Evolutionary conservation across 1,140 invertebrate species (phyloP), one percentile per base, ranked within the genome.

Genomic region (Cotesia typhae): DNA sequence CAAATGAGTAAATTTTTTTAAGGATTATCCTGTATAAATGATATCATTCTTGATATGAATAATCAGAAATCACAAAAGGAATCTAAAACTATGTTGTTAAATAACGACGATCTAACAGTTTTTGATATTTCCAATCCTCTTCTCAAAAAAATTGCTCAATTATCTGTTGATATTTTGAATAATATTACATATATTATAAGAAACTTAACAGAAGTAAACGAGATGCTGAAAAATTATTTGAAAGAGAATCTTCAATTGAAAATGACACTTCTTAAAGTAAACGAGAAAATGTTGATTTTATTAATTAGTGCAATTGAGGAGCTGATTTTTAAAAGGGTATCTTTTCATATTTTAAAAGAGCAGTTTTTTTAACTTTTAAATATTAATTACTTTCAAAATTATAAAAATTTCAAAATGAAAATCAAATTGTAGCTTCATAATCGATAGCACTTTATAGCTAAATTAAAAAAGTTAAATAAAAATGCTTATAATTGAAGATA

Each of bases 181-280:
- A 53, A 20, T 55, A 51, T 67, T 55, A 52, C 20, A 28, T 12
- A 4, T 28, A 51, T 51, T 67, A 51, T 28, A 51, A 57, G 28
- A 67, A 51, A 67, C 47, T 36, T 67, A 35, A 51, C 7, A 10
- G 14, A 20, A 55, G 12, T 67, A 9, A 12, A 51, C 0, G 9
- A 67, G 51, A 51, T 67, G 47, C 53, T 51, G 66, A 55, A 35
- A 20, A 20, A 17, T 53, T 55, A 28, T 28, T 67, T 51, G 66
- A 12, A 53, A 41, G 66, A 67, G n/a, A 55, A 67, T 28, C 4
- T 7, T 28, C 53, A 41, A 67, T 35, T 67, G 20, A 55, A 35
- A 41, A 53, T 55, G 51, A 55, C 55, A 28, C 28, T 28, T 28
- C 51, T 67, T 51, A 51, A 67, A 28, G 66, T 67, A 67, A 67